These are phyloP conservation scores for Hemicrepidius hirtus DNA, from an alignment of 2,888 invertebrate species.

Conservation along the genomic window DNA sequence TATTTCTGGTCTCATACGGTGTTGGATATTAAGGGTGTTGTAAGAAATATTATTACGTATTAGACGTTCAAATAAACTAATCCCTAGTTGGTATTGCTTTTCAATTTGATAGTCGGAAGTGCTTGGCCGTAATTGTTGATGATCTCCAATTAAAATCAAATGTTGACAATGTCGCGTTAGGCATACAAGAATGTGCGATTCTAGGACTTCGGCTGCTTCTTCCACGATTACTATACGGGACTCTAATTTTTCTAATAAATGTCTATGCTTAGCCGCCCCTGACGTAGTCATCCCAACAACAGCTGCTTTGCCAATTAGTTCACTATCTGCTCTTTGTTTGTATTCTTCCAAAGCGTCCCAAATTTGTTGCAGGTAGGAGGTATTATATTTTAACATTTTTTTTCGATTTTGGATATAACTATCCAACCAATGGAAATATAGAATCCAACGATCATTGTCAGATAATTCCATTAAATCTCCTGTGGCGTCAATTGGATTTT, in stretches of 20 bases:
- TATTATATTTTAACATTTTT: no score
- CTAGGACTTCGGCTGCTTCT: conserved; percentile 92
- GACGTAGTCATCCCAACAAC: conserved; percentile 87
- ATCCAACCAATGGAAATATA: conserved; percentile 69
- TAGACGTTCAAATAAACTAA: conserved; percentile 90
- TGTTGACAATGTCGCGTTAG: conserved; percentile 84
- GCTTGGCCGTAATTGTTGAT: conserved; percentile 84
- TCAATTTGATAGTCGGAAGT: conserved; percentile 80
- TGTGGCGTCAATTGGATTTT: no score
- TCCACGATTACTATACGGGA: conserved; percentile 86
- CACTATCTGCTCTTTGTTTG: no score
- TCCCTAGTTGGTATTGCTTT: conserved; percentile 79
- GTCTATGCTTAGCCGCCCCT: conserved; percentile 81
- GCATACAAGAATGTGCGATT: conserved; percentile 87
- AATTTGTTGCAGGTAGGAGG: no score
- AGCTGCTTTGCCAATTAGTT: conserved; percentile 55
- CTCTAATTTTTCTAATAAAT: conserved; percentile 76
- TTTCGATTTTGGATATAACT: conserved; percentile 24
- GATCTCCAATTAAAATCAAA: conserved; percentile 90
- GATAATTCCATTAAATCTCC: conserved; percentile 41
- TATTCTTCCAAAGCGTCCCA: no score
- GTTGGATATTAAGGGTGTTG: conserved; percentile 78
- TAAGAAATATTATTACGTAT: conserved; percentile 78
- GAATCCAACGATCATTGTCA: conserved; percentile 63
- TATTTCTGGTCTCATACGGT: conserved; percentile 84